Evolutionary conservation across 2,888 invertebrate genomes (phyloP).

Genomic region (Folsomia candida): DNA sequence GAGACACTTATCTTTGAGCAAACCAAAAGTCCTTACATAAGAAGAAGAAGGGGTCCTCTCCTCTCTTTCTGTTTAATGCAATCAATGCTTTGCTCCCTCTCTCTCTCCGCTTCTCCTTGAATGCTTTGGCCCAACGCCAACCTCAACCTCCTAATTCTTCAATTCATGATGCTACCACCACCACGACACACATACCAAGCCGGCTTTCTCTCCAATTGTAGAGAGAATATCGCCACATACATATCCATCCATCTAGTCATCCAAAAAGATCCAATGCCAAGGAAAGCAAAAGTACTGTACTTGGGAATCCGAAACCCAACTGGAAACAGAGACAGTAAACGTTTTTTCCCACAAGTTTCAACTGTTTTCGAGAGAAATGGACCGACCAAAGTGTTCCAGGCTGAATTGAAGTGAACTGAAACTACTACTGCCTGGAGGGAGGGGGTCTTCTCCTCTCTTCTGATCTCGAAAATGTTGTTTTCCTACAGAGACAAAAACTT

Average conservation of each 20-base stretch:
- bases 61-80: not conserved
- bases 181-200: not conserved
- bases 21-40: not conserved
- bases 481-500: not conserved
- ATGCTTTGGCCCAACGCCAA: not conserved
- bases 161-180: not conserved
- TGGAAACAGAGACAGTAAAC: not conserved
- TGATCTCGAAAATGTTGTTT: not conserved
- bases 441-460: not conserved
- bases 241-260: too few relatives aligned
- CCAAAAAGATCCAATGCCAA: too few relatives aligned
- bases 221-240: not conserved
- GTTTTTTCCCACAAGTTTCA: not conserved
- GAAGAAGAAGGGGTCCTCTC: too few relatives aligned
- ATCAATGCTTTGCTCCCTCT: not conserved
- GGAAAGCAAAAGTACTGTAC: too few relatives aligned
- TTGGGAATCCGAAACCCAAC: not conserved
- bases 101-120: not conserved
- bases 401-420: not conserved
- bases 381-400: not conserved
- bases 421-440: not conserved
- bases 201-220: not conserved
- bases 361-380: not conserved
- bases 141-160: not conserved
- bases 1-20: too few relatives aligned